These are phyloP conservation scores for Dendroctonus valens DNA, from an alignment of 1,140 invertebrate species.

Conservation along the genomic window DNA sequence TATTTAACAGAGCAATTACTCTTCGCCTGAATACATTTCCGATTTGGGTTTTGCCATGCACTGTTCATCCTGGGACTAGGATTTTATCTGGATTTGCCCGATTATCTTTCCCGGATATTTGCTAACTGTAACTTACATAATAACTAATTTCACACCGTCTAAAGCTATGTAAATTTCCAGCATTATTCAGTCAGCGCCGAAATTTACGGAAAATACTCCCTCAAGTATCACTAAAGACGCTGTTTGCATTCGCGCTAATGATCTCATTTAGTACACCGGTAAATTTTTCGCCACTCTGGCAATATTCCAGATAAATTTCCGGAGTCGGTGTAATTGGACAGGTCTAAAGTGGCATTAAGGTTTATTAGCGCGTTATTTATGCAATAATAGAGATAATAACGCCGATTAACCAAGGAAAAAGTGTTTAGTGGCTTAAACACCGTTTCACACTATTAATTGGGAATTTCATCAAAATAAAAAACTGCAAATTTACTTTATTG, in stretches of 20 bases:
- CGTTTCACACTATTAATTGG: too few species aligned
- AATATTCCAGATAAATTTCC: conserved; percentile 15
- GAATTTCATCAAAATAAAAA: too few species aligned
- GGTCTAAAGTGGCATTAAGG: conserved; percentile 9
- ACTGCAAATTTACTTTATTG: too few species aligned
- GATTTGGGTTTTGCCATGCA: too few species aligned
- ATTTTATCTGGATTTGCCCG: neutral
- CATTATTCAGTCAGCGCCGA: neutral
- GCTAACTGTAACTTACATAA: neutral
- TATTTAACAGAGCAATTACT: too few species aligned
- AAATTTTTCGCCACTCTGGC: conserved; percentile 17
- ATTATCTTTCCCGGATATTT: neutral
- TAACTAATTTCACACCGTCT: too few species aligned
- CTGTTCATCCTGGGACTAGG: too few species aligned
- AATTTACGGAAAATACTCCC: neutral
- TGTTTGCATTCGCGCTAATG: conserved; percentile 11
- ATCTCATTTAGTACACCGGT: conserved; percentile 12
- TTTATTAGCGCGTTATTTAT: conserved; percentile 2
- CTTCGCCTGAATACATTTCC: too few species aligned
- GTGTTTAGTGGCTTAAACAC: too few species aligned
- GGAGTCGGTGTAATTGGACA: conserved; percentile 10
- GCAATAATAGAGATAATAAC: neutral
- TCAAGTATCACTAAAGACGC: neutral
- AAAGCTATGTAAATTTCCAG: too few species aligned
- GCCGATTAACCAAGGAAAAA: too few species aligned